These are phyloP conservation scores for Plagodis pulveraria DNA, from an alignment of 2,888 invertebrate genomes.

Conservation along the genomic window DNA sequence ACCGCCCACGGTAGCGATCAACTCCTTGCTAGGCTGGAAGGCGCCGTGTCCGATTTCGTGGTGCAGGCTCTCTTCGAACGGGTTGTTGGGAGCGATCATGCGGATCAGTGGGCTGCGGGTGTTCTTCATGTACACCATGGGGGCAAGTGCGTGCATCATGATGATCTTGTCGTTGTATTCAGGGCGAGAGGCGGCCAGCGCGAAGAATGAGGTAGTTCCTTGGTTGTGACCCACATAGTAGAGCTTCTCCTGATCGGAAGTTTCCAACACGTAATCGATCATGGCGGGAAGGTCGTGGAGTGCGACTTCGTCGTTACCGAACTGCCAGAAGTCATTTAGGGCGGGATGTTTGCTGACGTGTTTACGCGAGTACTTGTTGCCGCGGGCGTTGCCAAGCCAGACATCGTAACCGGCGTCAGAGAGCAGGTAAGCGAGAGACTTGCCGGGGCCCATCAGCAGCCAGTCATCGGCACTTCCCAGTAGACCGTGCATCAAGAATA, in stretches of 20 bases:
- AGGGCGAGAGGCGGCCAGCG: constrained; percentile 61
- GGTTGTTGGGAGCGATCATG: constrained; percentile 68
- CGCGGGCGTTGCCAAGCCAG: constrained; percentile 76
- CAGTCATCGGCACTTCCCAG: constrained; percentile 88
- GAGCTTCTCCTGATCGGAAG: constrained; percentile 62
- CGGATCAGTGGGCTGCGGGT: constrained; percentile 72
- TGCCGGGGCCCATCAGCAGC: constrained; percentile 86
- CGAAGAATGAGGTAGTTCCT: constrained; percentile 70
- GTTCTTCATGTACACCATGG: constrained; percentile 74
- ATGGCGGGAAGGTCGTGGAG: constrained; percentile 73
- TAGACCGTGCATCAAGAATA: constrained; percentile 87
- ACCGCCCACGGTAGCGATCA: constrained; percentile 63
- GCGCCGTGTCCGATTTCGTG: constrained; percentile 59
- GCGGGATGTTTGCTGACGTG: constrained; percentile 70
- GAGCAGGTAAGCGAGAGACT: constrained; percentile 72
- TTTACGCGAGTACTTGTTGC: constrained; percentile 67
- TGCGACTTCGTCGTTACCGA: constrained; percentile 74
- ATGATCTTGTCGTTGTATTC: constrained; percentile 71
- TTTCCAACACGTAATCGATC: constrained; percentile 69
- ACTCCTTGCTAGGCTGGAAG: constrained; percentile 61
- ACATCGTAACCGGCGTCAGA: constrained; percentile 75
- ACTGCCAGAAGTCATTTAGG: constrained; percentile 73
- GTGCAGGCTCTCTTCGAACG: constrained; percentile 52
- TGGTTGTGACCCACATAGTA: constrained; percentile 70
- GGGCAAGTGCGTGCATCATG: constrained; percentile 72